Evolutionary conservation across 1,140 invertebrate genomes (phyloP).

Genomic region (Bombus superbus): DNA sequence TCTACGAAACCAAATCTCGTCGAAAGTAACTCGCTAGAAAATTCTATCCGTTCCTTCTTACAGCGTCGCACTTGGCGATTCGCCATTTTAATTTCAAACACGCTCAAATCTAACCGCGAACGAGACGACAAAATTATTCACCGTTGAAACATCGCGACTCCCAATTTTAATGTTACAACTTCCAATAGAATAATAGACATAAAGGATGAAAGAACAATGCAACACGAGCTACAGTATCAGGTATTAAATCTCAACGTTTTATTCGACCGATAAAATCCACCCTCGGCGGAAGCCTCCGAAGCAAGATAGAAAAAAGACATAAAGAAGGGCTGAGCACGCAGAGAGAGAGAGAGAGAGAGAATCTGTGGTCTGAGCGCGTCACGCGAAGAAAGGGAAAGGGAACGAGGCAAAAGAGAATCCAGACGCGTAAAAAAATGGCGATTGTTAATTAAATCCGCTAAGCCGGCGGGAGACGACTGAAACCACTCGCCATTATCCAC

Average conservation of each 20-base stretch:
- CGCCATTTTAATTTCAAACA: background rate
- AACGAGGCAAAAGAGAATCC: conserved; percentile 27
- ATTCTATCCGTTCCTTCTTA: background rate
- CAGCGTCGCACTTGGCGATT: background rate
- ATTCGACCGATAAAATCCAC: conserved; percentile 27
- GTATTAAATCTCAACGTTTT: background rate
- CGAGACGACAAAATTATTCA: background rate
- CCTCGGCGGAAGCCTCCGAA: background rate
- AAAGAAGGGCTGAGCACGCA: background rate
- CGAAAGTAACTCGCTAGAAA: background rate
- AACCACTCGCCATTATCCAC: conserved; percentile 52
- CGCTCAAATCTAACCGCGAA: background rate
- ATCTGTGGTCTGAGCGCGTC: background rate
- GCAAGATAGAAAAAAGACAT: conserved; percentile 7
- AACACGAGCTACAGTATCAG: background rate
- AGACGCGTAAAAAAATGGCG: conserved; percentile 73
- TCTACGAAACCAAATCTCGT: background rate
- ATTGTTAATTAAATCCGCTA: conserved; percentile 77
- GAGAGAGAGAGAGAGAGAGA: background rate
- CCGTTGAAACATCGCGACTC: background rate
- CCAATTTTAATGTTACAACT: background rate
- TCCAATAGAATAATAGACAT: background rate
- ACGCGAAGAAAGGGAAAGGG: background rate
- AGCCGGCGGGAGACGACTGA: conserved; percentile 55
- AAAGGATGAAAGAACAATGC: background rate